Percentiles rank a stretch among this genome's conserved stretches.
Evolutionary conservation across 2,797 vertebrate species (phyloP).

Genomic region (Rhabdomys pumilio): DNA sequence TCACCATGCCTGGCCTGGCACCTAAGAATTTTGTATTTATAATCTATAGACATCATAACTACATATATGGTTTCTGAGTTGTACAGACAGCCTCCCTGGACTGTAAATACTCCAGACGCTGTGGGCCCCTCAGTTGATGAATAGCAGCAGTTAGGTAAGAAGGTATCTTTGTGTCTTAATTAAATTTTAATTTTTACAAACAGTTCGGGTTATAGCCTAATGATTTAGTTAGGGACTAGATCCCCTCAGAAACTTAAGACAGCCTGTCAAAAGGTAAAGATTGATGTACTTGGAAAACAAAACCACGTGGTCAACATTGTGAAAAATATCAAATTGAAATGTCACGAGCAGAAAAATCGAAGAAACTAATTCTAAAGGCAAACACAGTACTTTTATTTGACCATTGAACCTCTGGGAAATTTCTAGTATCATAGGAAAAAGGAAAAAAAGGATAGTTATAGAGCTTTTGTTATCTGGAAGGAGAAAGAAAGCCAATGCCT

Average conservation of each 20-base stretch:
- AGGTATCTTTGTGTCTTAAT: neutral
- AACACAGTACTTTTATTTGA: neutral
- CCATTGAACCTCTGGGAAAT: neutral
- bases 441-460: conserved; percentile 15
- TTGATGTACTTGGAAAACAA: neutral
- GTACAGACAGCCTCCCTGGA: neutral
- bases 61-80: neutral
- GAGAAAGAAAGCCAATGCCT: conserved; percentile 37
- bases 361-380: neutral
- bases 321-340: neutral
- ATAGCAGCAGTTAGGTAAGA: neutral
- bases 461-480: conserved; percentile 65
- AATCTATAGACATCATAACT: neutral
- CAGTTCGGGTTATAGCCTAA: neutral
- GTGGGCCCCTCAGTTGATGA: neutral
- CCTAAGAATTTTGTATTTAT: neutral
- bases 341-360: neutral
- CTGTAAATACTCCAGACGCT: neutral
- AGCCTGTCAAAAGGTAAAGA: neutral
- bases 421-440: conserved; percentile 52
- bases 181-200: neutral
- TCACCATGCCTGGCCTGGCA: neutral
- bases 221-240: neutral
- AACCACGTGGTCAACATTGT: neutral
- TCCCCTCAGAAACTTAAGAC: conserved; percentile 11